Evolutionary conservation across 2,797 vertebrate genomes (phyloP).

Genomic region (Orientallactaga sibirica): DNA sequence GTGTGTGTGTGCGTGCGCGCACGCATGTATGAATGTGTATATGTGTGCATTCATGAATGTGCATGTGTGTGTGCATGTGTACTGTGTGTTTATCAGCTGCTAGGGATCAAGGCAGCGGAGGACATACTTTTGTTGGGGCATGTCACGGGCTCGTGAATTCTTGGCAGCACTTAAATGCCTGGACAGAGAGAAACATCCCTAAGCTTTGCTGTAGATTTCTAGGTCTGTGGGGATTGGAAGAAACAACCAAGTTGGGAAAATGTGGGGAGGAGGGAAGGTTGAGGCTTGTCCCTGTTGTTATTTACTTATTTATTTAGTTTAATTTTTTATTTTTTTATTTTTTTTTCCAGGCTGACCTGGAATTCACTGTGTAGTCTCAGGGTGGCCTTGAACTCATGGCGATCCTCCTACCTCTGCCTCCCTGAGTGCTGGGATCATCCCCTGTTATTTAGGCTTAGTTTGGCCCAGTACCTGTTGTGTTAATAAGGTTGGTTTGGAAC

Average conservation of each 20-base stretch:
- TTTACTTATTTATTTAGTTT: too few relatives aligned
- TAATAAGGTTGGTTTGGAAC: conserved; percentile 41
- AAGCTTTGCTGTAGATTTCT: background rate
- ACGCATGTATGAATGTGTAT: background rate
- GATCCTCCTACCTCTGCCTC: too few relatives aligned
- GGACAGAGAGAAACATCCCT: background rate
- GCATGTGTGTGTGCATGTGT: background rate
- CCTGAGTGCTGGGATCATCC: too few relatives aligned
- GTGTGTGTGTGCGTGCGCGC: background rate
- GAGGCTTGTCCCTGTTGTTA: background rate
- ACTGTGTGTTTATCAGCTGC: background rate
- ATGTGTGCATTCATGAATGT: background rate
- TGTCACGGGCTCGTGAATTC: background rate
- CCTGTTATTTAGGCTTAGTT: background rate
- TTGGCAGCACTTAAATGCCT: conserved; percentile 16
- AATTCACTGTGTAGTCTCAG: too few relatives aligned
- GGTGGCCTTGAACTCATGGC: too few relatives aligned
- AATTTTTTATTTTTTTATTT: too few relatives aligned
- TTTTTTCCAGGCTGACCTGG: too few relatives aligned
- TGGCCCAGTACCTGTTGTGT: background rate
- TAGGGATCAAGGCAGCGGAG: background rate
- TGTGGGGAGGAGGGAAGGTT: background rate
- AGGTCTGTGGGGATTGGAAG: background rate
- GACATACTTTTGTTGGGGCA: background rate
- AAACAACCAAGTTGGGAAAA: background rate